Base-by-base conservation (phyloP, 2,113 vertebrate genomes). In the Pseudopipra pipra region DNA sequence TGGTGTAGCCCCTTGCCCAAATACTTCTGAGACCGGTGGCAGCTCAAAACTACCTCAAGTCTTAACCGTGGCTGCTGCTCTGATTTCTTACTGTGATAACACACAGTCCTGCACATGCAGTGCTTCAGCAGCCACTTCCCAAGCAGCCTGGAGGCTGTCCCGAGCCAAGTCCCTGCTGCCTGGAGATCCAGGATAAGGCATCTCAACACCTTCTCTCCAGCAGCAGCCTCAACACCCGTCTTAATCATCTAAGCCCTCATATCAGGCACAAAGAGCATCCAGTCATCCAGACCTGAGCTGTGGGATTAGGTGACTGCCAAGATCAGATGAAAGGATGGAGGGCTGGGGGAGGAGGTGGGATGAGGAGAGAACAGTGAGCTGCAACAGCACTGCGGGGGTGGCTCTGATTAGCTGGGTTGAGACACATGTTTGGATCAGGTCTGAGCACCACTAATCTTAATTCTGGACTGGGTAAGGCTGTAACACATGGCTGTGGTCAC, bases 351-450 rank as follows among this genome's bases (percentile, higher is more conserved):
- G 14, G 66, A 94, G 88, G 41, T 83, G 75, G 88, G 44, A 73
- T n/a, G 46, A 47, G 87, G 44, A 90, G 72, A 9, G 20, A 85
- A 8, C 43, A 28, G 44, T 5, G 85, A 90, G 51, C 85, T 80
- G 89, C 30, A 47, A 24, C 73, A 72, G n/a, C 37, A 0, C 61
- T 73, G 91, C 0, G 81, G 93, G 85, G 78, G 80, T 33, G 87
- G 87, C 74, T 82, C 43, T 67, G 55, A 27, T 95, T 27, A 88
- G 31, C 76, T 52, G 74, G 74, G 47, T 41, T 89, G 88, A 37
- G 91, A 95, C 39, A 84, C 21, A 56, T 1, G 0, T 74, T 95
- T 89, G 87, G 73, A 39, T 61, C 1, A 0, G 86, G 43, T 65
- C 89, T 59, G 65, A 59, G 90, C 92, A 56, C 59, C 33, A 37